phyloP scores from a whole-genome alignment of 2,797 vertebrate genomes.

The Phalanger gymnotis region DNA sequence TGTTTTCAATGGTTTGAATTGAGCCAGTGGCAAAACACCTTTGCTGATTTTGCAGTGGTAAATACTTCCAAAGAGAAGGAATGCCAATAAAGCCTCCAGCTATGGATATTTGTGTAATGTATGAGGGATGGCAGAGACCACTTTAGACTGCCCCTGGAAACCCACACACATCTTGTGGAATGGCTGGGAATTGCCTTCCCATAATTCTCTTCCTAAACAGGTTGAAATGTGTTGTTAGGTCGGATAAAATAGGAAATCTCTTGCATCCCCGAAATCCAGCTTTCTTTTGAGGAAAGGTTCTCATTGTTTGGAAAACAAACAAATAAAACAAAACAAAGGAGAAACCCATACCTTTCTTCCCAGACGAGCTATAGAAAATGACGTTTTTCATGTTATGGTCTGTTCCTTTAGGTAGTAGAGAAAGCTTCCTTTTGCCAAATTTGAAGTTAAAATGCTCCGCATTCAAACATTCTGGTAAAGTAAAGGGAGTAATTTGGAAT shows the following conservation, averaged over 20 bases:
- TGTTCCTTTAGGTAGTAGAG: neutral
- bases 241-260: neutral
- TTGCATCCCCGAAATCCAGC: neutral
- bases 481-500: neutral
- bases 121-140: neutral
- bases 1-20: slow-evolving; percentile 58
- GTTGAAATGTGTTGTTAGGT: neutral
- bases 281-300: neutral
- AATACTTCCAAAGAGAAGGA: slow-evolving; percentile 67
- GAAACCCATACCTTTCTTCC: neutral
- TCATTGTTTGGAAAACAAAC: slow-evolving; percentile 18
- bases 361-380: neutral
- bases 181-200: neutral
- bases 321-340: neutral
- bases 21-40: slow-evolving; percentile 44
- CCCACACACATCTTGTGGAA: neutral
- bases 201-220: neutral
- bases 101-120: slow-evolving; percentile 45
- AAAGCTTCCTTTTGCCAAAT: slow-evolving; percentile 41
- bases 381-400: neutral
- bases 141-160: slow-evolving; percentile 16
- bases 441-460: slow-evolving; percentile 22
- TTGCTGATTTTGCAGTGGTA: slow-evolving; percentile 69
- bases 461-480: neutral
- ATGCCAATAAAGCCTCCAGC: slow-evolving; percentile 31